Evolutionary conservation across 2,113 vertebrate genomes (phyloP).

Genomic region (Gasterosteus aculeatus): DNA sequence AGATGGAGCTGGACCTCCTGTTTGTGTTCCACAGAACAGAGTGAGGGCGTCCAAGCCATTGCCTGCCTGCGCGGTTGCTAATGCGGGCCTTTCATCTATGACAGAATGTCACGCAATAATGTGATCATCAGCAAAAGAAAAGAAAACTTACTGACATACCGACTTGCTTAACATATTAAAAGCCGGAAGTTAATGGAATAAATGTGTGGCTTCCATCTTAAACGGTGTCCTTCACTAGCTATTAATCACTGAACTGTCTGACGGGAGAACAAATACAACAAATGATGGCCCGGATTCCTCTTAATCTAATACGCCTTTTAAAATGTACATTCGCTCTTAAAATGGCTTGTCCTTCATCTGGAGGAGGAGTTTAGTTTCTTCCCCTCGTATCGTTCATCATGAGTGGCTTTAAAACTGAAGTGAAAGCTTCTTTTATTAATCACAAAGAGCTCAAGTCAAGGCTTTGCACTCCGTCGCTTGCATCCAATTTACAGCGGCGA

Average conservation of each 20-base stretch:
- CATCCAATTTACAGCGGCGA: constrained; percentile 82
- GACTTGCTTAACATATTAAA: constrained; percentile 66
- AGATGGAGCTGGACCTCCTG: constrained; percentile 75
- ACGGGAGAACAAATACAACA: constrained; percentile 65
- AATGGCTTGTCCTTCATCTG: constrained; percentile 72
- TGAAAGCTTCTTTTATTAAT: constrained; percentile 79
- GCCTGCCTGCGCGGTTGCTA: constrained; percentile 71
- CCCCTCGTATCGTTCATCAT: constrained; percentile 70
- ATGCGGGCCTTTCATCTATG: constrained; percentile 73
- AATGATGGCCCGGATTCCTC: constrained; percentile 65
- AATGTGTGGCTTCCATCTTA: constrained; percentile 60
- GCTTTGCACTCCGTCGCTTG: constrained; percentile 78
- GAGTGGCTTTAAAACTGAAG: constrained; percentile 74
- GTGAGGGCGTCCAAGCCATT: constrained; percentile 78
- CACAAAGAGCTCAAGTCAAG: constrained; percentile 78
- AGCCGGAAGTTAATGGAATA: constrained; percentile 55
- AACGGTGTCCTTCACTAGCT: constrained; percentile 62
- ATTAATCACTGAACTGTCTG: constrained; percentile 68
- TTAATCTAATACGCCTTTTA: constrained; percentile 62
- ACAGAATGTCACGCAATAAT: constrained; percentile 70
- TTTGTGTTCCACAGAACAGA: constrained; percentile 73
- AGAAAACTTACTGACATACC: constrained; percentile 66
- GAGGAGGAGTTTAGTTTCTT: constrained; percentile 71
- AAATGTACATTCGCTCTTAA: constrained; percentile 63
- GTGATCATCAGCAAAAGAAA: constrained; percentile 75